These are phyloP conservation scores for Siniperca obscura DNA, from an alignment of 2,797 vertebrate species.

Conservation along the genomic window DNA sequence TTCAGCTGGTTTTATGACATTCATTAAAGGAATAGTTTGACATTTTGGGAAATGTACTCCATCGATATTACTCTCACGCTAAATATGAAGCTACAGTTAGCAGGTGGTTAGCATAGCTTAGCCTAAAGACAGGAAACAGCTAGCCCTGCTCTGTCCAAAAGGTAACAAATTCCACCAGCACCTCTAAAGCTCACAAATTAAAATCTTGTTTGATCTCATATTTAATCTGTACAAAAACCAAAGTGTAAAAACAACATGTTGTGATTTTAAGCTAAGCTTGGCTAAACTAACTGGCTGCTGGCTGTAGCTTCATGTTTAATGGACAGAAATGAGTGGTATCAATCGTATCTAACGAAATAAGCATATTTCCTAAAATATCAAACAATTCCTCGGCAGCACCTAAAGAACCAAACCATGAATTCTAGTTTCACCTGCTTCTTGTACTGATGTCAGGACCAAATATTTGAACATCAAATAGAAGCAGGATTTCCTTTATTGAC, in stretches of 20 bases:
- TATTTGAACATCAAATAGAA: conserved; percentile 46
- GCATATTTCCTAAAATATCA: not conserved
- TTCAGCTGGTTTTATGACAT: not conserved
- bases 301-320: not conserved
- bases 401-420: conserved; percentile 1
- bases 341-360: not conserved
- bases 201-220: not conserved
- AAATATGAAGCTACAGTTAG: not conserved
- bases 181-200: not conserved
- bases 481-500: conserved; percentile 52
- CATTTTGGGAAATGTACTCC: not conserved
- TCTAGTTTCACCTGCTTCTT: conserved; percentile 31
- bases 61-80: not conserved
- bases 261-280: not conserved
- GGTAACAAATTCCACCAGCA: not conserved
- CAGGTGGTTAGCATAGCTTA: not conserved
- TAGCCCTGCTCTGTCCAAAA: not conserved
- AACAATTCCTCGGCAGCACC: not conserved
- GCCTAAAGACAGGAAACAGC: not conserved
- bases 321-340: not conserved
- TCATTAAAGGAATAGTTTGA: conserved; percentile 3
- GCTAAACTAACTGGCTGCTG: not conserved
- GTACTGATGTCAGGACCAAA: conserved; percentile 23
- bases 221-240: not conserved
- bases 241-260: not conserved